Evolutionary conservation across 2,888 invertebrate species (phyloP).

Genomic region (Phengaris arion): DNA sequence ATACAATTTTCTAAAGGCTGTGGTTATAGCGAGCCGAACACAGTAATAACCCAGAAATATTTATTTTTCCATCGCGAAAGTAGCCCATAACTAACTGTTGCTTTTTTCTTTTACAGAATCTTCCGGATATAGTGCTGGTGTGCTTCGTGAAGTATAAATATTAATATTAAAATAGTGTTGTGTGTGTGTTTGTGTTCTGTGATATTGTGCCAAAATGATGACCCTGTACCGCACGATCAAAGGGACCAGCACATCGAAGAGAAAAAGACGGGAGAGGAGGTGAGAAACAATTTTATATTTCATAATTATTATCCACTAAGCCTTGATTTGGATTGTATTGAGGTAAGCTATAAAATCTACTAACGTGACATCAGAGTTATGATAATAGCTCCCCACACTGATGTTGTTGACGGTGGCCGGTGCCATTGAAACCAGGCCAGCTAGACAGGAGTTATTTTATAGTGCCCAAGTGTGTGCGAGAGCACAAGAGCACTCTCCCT

Average conservation of each 20-base stretch:
- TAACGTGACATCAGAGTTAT: no score
- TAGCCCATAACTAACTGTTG: not conserved
- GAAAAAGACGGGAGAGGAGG: slow-evolving; percentile 77
- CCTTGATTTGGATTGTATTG: no score
- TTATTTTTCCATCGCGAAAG: not conserved
- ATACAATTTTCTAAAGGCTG: not conserved
- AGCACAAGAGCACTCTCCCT: no score
- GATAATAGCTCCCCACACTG: no score
- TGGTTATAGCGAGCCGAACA: not conserved
- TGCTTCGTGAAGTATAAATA: not conserved
- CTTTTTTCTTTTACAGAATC: slow-evolving; percentile 26
- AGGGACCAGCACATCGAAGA: slow-evolving; percentile 73
- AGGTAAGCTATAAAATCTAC: no score
- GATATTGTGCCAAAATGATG: slow-evolving; percentile 70
- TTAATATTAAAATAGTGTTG: slow-evolving; percentile 16
- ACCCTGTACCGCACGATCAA: slow-evolving; percentile 79
- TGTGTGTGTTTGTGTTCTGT: slow-evolving; percentile 43
- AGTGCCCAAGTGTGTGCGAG: no score
- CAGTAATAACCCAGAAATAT: not conserved
- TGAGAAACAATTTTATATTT: slow-evolving; percentile 40
- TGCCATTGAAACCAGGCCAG: no score
- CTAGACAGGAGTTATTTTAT: no score
- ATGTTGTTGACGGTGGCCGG: no score
- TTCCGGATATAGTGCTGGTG: slow-evolving; percentile 10
- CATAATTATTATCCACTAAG: no score